Percentiles rank a stretch among this genome's conserved stretches.
These are phyloP conservation scores for Silurus glanis DNA, from an alignment of 2,113 vertebrate species.

Conservation along the genomic window DNA sequence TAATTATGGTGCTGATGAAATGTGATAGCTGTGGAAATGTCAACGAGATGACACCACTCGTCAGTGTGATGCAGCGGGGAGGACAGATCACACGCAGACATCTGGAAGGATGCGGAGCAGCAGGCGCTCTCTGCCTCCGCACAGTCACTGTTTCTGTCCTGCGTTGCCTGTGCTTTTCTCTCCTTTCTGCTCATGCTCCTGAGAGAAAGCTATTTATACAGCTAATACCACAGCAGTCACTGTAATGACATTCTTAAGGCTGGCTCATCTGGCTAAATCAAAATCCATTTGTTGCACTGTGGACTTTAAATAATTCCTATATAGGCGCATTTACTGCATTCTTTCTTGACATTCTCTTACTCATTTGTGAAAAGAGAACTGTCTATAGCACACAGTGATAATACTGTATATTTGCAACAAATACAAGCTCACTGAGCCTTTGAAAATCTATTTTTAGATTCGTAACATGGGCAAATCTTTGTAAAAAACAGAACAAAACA, in stretches of 20 bases:
- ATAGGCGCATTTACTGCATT: background rate
- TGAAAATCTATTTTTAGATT: slow-evolving; percentile 33
- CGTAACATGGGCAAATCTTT: slow-evolving; percentile 53
- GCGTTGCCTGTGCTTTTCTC: slow-evolving; percentile 14
- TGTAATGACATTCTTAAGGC: slow-evolving; percentile 11
- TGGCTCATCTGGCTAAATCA: slow-evolving; percentile 23
- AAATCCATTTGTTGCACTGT: slow-evolving; percentile 10
- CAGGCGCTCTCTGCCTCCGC: slow-evolving; percentile 49
- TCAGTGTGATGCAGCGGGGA: slow-evolving; percentile 57
- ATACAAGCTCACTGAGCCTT: slow-evolving; percentile 4
- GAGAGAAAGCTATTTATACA: slow-evolving; percentile 45
- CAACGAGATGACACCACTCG: slow-evolving; percentile 66
- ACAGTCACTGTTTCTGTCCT: slow-evolving; percentile 29
- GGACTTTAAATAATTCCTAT: background rate
- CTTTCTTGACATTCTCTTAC: background rate
- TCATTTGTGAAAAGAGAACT: background rate
- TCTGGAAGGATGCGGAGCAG: slow-evolving; percentile 57
- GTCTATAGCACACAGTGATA: background rate
- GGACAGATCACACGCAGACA: slow-evolving; percentile 60
- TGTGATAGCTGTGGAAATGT: slow-evolving; percentile 70
- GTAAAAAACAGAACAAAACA: slow-evolving; percentile 50
- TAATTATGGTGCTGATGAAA: slow-evolving; percentile 74
- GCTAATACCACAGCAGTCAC: slow-evolving; percentile 24
- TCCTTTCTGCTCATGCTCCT: slow-evolving; percentile 21
- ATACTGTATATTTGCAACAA: background rate